These are phyloP conservation scores for Stomatorhinus walkeri DNA, from an alignment of 2,797 vertebrate species.

Conservation along the genomic window DNA sequence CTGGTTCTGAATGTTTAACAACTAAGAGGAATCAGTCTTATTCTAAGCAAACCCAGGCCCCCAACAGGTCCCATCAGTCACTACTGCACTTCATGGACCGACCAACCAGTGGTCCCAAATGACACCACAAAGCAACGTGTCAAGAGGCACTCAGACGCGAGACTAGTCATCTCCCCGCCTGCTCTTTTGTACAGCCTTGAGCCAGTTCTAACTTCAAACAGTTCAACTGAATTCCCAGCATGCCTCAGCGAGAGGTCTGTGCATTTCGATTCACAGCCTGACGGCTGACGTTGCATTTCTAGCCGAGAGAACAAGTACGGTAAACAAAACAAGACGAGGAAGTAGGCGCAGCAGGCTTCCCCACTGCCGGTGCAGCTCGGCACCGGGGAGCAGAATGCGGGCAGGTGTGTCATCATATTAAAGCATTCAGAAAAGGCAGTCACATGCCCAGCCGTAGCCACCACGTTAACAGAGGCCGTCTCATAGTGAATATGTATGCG, in stretches of 20 bases:
- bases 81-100: not conserved
- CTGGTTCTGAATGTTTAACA: not conserved
- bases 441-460: not conserved
- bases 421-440: not conserved
- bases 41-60: not conserved
- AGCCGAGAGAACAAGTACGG: not conserved
- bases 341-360: not conserved
- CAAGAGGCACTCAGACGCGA: slow-evolving; percentile 22
- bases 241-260: slow-evolving; percentile 33
- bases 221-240: slow-evolving; percentile 49
- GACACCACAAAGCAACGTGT: not conserved
- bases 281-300: not conserved
- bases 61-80: not conserved
- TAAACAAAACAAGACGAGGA: not conserved
- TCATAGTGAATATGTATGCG: not conserved
- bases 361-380: not conserved
- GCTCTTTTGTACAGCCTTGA: slow-evolving; percentile 21
- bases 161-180: not conserved
- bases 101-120: not conserved
- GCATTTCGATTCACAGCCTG: not conserved
- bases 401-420: not conserved
- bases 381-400: not conserved
- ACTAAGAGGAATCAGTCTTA: not conserved
- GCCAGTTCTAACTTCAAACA: slow-evolving; percentile 27
- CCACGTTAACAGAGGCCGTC: not conserved